Evolutionary conservation across 1,140 invertebrate genomes (phyloP).

Genomic region (Calliphora vicina): DNA sequence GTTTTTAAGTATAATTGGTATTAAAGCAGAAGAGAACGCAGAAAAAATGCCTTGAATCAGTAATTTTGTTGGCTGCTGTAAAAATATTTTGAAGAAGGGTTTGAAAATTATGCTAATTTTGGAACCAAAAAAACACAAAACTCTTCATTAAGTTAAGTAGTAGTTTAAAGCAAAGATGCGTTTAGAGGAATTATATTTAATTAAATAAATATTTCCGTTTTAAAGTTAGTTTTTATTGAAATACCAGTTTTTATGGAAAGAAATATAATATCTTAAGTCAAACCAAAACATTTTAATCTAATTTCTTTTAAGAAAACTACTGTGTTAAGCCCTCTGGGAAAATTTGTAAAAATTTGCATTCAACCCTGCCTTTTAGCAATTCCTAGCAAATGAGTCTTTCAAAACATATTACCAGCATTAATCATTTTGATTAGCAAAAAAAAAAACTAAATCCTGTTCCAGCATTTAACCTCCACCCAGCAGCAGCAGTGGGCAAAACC

Average conservation of each 20-base stretch:
- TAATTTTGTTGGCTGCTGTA: background rate
- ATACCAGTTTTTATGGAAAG: too few species aligned
- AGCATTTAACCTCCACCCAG: background rate
- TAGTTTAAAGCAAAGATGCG: too few species aligned
- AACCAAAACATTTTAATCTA: too few species aligned
- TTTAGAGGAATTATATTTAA: background rate
- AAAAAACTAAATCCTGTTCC: background rate
- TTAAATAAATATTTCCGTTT: background rate
- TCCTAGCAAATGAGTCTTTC: too few species aligned
- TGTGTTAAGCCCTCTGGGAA: too few species aligned
- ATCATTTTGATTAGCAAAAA: background rate
- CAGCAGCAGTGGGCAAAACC: background rate
- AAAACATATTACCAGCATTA: background rate
- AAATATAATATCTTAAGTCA: too few species aligned
- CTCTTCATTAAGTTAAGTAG: too few species aligned
- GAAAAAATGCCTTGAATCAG: background rate
- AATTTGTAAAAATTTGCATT: too few species aligned
- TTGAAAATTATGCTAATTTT: background rate
- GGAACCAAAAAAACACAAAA: background rate
- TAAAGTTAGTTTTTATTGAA: background rate
- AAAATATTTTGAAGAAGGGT: too few species aligned
- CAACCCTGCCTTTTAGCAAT: too few species aligned
- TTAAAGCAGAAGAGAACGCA: background rate
- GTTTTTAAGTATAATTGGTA: background rate
- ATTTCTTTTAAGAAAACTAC: too few species aligned